Evolutionary conservation across 1,140 invertebrate genomes (phyloP), one percentile per base, ranked within the genome.

Genomic region (Batillaria attramentaria): DNA sequence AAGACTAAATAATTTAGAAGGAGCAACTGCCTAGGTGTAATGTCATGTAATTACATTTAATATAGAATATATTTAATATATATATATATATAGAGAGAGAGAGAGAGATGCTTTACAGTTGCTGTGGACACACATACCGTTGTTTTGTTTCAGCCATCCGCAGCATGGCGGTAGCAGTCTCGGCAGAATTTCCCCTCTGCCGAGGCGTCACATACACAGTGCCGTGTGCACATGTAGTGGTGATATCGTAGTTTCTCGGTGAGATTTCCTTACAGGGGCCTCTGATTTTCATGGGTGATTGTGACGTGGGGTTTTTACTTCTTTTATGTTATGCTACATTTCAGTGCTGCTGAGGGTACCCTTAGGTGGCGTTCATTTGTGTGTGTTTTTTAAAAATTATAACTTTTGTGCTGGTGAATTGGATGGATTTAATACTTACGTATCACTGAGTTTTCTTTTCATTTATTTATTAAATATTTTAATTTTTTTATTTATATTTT

Each of bases 181-280:
- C 24, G 42, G 20, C 28, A 39, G 31, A 2, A 70, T 70, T 31
- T 42, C 68, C 24, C n/a, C 33, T 31, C 10, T 70, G 41, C 68
- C 68, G n/a, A 13, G 35, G 37, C 37, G 62, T 10, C 73, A 57
- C 24, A 75, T 42, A 65, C 42, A 31, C 41, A 75, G 73, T 20
- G 54, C 57, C 28, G 73, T 62, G 54, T 75, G 73, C 73, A 39
- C 57, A 10, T 75, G 73, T 75, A 60, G 54, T 42, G 50, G 57
- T 8, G 54, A 65, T 65, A 62, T 75, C 20, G 37, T 62, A 24
- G 73, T 75, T 37, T 62, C 35, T 50, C 73, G 73, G 73, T 75
- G 73, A 75, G 73, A 75, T 5, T 70, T 24, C n/a, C n/a, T n/a
- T n/a, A n/a, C n/a, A n/a, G n/a, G n/a, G n/a, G n/a, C 57, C 57